These are phyloP conservation scores for Cuculus canorus DNA, from an alignment of 2,797 vertebrate genomes.

Conservation along the genomic window DNA sequence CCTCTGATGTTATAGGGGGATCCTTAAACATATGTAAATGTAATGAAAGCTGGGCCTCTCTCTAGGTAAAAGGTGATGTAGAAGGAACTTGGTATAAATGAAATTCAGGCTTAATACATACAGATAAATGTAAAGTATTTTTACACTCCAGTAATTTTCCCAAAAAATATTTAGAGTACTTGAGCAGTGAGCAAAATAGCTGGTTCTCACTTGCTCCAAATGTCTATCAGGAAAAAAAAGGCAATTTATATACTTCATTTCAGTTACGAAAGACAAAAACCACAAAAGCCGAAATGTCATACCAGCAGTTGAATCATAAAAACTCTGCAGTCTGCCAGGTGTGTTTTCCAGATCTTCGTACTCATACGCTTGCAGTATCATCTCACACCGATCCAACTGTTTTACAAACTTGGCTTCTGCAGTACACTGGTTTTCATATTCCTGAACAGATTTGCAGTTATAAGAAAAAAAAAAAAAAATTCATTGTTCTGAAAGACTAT, in stretches of 20 bases:
- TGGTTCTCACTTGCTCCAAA: not conserved
- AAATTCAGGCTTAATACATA: not conserved
- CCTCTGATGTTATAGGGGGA: not conserved
- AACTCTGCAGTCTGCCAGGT: conserved; percentile 93
- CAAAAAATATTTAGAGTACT: not conserved
- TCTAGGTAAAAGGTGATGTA: not conserved
- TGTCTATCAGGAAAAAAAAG: not conserved
- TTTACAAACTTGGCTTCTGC: conserved; percentile 92
- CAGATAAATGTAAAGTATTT: not conserved
- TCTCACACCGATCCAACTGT: conserved; percentile 94
- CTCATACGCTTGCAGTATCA: conserved; percentile 96
- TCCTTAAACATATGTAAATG: not conserved
- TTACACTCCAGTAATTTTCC: not conserved
- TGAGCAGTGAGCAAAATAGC: not conserved
- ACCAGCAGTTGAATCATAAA: conserved; percentile 93
- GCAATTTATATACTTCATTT: not conserved
- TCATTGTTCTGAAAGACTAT: not conserved
- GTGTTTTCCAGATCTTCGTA: conserved; percentile 90
- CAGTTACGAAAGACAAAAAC: not conserved
- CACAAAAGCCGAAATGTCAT: not conserved
- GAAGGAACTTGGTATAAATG: not conserved
- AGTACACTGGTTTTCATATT: conserved; percentile 91
- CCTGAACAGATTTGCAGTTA: conserved; percentile 76
- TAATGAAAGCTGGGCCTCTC: not conserved
- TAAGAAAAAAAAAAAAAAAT: not conserved